A percentile compares a stretch with the other conserved stretches of the same genome.
Evolutionary conservation across 2,113 vertebrate species (phyloP).

Genomic region (Bostrychus sinensis): DNA sequence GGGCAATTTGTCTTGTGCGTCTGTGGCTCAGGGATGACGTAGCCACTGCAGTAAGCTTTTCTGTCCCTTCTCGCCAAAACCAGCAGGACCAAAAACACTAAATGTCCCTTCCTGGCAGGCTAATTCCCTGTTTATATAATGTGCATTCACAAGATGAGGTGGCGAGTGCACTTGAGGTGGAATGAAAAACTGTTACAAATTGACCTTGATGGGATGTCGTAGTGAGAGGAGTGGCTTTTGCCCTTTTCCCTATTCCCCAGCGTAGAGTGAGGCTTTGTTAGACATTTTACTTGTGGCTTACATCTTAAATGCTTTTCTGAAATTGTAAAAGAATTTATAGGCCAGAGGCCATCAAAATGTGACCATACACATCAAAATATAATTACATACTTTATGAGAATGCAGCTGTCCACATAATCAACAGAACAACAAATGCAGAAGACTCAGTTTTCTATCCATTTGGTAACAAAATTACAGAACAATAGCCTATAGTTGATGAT

Average conservation of each 20-base stretch:
- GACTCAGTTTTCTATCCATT: no score
- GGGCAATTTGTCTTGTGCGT: conserved; percentile 44
- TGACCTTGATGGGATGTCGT: conserved; percentile 62
- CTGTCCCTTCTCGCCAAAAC: conserved; percentile 28
- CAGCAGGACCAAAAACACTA: conserved; percentile 13
- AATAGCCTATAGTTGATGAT: no score
- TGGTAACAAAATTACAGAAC: no score
- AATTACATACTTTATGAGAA: no score
- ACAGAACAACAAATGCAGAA: no score
- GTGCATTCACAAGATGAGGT: conserved; percentile 53
- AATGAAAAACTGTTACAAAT: conserved; percentile 48
- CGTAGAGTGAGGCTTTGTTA: conserved; percentile 2
- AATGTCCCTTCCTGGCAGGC: conserved; percentile 35
- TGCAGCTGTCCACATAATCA: no score
- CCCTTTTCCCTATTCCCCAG: conserved; percentile 31
- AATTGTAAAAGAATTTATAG: background rate
- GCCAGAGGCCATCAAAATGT: background rate
- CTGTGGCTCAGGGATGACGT: conserved; percentile 50
- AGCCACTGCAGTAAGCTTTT: conserved; percentile 42
- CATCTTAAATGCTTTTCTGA: background rate
- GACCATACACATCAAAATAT: no score
- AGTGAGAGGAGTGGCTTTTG: conserved; percentile 40
- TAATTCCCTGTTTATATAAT: conserved; percentile 49
- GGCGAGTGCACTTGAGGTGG: conserved; percentile 39
- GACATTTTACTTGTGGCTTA: background rate